These are phyloP conservation scores for Phataginus tricuspis DNA, from an alignment of 2,797 vertebrate genomes.

Conservation along the genomic window DNA sequence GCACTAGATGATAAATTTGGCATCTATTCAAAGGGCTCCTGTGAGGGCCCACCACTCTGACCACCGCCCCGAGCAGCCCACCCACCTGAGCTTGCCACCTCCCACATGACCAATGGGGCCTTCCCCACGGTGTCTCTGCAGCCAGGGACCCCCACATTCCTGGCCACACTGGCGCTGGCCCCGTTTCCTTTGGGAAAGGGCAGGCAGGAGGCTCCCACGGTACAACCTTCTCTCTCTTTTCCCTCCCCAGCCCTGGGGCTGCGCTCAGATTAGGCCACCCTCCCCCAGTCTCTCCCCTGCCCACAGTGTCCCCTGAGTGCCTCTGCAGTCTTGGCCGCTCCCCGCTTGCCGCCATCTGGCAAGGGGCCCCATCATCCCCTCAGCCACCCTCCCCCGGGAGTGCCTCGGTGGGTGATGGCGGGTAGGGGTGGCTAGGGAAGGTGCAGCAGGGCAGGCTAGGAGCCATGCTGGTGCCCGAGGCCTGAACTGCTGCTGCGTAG, in stretches of 20 bases:
- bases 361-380: background rate
- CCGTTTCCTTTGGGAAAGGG: conserved; percentile 29
- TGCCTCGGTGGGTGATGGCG: background rate
- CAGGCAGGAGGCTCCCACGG: background rate
- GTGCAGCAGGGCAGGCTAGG: background rate
- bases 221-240: background rate
- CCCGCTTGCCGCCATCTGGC: background rate
- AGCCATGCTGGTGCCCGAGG: background rate
- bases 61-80: background rate
- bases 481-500: fast-evolving
- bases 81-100: background rate
- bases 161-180: background rate
- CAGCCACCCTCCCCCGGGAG: background rate
- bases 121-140: background rate
- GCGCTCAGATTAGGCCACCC: background rate
- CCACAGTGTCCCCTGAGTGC: background rate
- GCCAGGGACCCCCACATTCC: background rate
- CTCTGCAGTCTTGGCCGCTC: background rate
- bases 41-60: background rate
- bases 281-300: too few species aligned
- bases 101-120: background rate
- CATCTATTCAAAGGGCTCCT: conserved; percentile 36
- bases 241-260: background rate
- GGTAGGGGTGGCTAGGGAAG: background rate
- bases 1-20: background rate